phyloP scores from a whole-genome alignment of 2,113 vertebrate genomes.

The Pelvicachromis taeniatus region DNA sequence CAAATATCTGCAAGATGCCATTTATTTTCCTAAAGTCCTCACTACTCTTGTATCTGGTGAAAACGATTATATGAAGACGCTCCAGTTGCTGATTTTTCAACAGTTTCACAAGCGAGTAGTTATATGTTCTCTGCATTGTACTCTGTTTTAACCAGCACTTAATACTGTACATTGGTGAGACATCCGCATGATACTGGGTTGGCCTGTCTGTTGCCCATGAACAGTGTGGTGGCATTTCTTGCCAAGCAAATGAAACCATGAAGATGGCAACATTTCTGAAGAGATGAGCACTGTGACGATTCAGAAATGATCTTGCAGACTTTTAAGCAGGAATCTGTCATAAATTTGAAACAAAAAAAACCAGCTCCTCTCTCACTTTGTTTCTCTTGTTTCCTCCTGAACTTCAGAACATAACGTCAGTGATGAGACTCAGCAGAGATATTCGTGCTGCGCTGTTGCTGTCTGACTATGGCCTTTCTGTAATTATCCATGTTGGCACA shows the following conservation, averaged over 20 bases:
- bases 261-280: neutral
- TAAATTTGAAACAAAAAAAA: neutral
- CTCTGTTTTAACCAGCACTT: neutral
- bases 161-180: neutral
- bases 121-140: neutral
- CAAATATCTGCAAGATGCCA: neutral
- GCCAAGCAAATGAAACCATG: neutral
- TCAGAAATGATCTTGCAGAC: neutral
- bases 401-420: neutral
- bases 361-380: neutral
- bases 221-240: neutral
- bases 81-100: neutral
- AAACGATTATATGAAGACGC: neutral
- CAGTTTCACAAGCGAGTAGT: neutral
- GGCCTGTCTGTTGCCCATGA: neutral
- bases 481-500: conserved; percentile 38
- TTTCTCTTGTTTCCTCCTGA: neutral
- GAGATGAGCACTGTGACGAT: neutral
- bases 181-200: neutral
- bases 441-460: neutral
- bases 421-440: conserved; percentile 14
- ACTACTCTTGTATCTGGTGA: neutral
- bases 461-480: conserved; percentile 25
- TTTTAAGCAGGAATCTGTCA: neutral
- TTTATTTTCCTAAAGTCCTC: neutral